Conservation (phyloP, 2,888 invertebrate species). For the Ochropleura plecta region DNA sequence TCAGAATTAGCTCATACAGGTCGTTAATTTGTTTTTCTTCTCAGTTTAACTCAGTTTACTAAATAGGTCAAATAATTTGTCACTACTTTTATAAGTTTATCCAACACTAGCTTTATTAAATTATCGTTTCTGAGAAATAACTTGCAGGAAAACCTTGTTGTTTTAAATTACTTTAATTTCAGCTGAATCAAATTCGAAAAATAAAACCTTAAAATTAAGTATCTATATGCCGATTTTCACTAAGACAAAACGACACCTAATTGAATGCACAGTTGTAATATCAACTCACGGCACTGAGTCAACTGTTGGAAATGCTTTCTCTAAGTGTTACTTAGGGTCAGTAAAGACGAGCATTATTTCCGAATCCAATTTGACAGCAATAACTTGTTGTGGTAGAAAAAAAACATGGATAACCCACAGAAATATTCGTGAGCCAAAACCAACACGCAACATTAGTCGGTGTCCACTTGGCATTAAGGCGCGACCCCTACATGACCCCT, state of each 20-base stretch:
- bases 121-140: background rate
- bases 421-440: background rate
- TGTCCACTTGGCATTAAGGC: background rate
- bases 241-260: background rate
- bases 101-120: background rate
- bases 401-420: background rate
- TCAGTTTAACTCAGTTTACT: slow-evolving; percentile 14
- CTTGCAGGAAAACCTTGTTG: background rate
- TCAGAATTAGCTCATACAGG: slow-evolving; percentile 18
- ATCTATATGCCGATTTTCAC: background rate
- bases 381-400: background rate
- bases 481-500: slow-evolving; percentile 47
- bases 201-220: background rate
- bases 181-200: background rate
- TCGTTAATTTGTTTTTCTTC: slow-evolving; percentile 18
- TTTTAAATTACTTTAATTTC: background rate
- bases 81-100: slow-evolving; percentile 10
- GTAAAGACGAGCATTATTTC: background rate
- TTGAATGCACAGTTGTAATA: background rate
- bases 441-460: slow-evolving; percentile 3
- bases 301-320: background rate
- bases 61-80: slow-evolving; percentile 29
- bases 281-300: background rate
- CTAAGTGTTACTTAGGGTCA: background rate
- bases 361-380: background rate